phyloP scores from a whole-genome alignment of 2,113 vertebrate genomes.

The Centropristis striata region DNA sequence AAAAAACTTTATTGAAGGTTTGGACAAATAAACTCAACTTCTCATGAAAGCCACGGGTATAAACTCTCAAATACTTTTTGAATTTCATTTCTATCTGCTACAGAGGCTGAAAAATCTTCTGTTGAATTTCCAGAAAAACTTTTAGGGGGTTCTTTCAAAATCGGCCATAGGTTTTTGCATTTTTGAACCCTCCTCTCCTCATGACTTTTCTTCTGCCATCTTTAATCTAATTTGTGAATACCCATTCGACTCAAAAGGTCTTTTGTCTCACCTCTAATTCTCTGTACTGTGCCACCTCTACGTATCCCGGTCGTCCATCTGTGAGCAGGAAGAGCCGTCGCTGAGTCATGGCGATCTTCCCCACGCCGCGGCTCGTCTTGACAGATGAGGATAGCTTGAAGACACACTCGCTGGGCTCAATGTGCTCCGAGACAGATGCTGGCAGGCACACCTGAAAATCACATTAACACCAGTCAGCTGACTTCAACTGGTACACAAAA shows the following conservation, averaged over 20 bases:
- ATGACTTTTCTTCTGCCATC: background rate
- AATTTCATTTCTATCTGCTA: no score
- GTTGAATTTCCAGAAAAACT: no score
- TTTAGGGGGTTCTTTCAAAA: no score
- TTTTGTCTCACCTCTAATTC: slow-evolving; percentile 89
- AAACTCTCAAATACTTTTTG: no score
- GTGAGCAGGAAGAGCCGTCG: slow-evolving; percentile 93
- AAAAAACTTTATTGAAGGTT: no score
- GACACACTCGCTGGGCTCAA: slow-evolving; percentile 92
- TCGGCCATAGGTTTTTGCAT: no score
- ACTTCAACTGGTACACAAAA: background rate
- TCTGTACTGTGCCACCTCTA: slow-evolving; percentile 93
- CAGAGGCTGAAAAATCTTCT: no score
- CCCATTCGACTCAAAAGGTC: no score
- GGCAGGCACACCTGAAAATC: slow-evolving; percentile 87
- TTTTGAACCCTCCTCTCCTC: no score
- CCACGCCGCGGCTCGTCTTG: slow-evolving; percentile 93
- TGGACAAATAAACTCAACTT: no score
- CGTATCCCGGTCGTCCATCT: slow-evolving; percentile 89
- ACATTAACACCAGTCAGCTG: background rate
- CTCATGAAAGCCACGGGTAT: no score
- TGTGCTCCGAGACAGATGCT: slow-evolving; percentile 83
- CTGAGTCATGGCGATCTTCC: slow-evolving; percentile 98
- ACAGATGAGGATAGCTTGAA: slow-evolving; percentile 96
- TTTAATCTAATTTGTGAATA: background rate